Evolutionary conservation across 2,113 vertebrate species (phyloP).

Genomic region (Hippoglossus stenolepis): DNA sequence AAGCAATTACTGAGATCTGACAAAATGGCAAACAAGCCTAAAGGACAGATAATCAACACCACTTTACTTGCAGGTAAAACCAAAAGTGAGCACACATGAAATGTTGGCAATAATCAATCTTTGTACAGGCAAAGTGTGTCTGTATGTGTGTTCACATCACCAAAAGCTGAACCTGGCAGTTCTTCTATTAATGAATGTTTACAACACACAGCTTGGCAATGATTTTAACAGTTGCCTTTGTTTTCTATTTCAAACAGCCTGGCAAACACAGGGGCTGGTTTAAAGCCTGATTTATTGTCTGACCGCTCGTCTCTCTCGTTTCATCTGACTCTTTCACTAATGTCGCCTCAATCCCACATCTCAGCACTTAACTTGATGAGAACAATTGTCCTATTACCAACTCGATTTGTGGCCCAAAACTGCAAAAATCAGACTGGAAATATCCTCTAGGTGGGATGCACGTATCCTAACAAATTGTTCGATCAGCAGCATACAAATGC

Average conservation of each 20-base stretch:
- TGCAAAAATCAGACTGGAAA: constrained; percentile 8
- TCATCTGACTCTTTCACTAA: neutral
- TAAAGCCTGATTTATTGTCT: neutral
- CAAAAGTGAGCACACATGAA: neutral
- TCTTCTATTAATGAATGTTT: neutral
- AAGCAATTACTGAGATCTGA: neutral
- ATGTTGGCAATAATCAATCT: neutral
- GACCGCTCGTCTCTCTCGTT: neutral
- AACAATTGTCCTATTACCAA: neutral
- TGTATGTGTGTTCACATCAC: neutral
- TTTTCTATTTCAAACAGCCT: constrained; percentile 2
- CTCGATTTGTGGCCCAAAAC: neutral
- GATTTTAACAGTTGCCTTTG: constrained; percentile 3
- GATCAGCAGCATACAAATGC: constrained; percentile 20
- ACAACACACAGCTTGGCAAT: neutral
- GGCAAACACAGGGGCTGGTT: neutral
- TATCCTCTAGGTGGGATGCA: neutral
- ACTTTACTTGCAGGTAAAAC: neutral
- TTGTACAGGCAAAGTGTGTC: neutral
- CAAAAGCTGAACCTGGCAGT: neutral
- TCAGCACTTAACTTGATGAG: neutral
- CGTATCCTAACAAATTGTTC: constrained; percentile 1
- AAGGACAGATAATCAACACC: neutral
- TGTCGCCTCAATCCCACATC: neutral
- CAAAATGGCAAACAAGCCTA: neutral